Evolutionary conservation across 2,797 vertebrate species (phyloP), one percentile per base, ranked within the genome.

Genomic region (Argyrosomus regius): DNA sequence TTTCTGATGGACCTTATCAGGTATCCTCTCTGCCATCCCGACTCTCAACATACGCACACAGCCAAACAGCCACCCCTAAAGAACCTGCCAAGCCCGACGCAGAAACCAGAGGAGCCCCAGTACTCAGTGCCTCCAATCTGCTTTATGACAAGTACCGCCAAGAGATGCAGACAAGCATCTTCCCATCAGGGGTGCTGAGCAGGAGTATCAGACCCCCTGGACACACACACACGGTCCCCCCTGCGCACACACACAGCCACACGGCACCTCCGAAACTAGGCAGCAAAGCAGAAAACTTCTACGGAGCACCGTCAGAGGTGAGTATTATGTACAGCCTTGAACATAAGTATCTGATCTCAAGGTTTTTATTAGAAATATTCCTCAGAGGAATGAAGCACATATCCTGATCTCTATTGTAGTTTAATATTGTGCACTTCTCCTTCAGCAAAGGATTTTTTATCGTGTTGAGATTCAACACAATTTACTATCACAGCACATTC

Each of bases 111-210:
- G 89, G 95, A 1, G 11, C 84, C 16, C 81, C 93, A 6, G 93
- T 94, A 39, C 91, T 96, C 61, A 94, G 92, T 85, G 95, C 95
- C 86, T 95, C 97, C 63, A 94, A 94, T 76, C 82, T 94, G 87
- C 91, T 98, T 1, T 97, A 96, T 0, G 97, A 99, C 65, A 98
- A 97, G 85, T 97, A 97, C 87, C 97, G 96, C 26, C 96, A 98
- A 10, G 98, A 98, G 77, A 91, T 97, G 81, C 97, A 98, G 89
- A 95, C 96, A 67, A 95, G 94, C 28, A 91, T 97, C 77, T 97
- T 97, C 70, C 94, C 96, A 24, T 64, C 93, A 24, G 97, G 96
- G 20, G 65, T 97, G 41, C 90, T 97, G 77, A 95, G 94, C 49
- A 96, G 97, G 68, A 96, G 96, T 53, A 95, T 97, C 88, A 96